Percentiles rank a stretch among this genome's conserved stretches.
phyloP scores from a whole-genome alignment of 2,888 invertebrate species.

The Sceliomorpha sp. region DNA sequence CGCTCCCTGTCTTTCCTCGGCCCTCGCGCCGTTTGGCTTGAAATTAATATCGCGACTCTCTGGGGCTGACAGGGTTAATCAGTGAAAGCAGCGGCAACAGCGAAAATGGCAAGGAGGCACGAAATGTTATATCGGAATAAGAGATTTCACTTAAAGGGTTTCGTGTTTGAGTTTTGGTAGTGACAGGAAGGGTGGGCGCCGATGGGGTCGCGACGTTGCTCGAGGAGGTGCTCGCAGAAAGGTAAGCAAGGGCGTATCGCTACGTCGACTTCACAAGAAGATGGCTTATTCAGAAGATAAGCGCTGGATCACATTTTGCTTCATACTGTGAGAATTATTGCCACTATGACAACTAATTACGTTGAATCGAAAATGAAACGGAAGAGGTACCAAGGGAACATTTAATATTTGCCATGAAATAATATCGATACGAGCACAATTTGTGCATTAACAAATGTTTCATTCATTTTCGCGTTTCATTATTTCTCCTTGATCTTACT shows the following conservation, averaged over 20 bases:
- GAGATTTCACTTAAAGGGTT: slow-evolving; percentile 81
- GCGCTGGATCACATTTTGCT: slow-evolving; percentile 22
- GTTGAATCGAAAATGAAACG: too few relatives aligned
- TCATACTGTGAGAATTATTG: slow-evolving; percentile 11
- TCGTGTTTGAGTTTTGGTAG: slow-evolving; percentile 80
- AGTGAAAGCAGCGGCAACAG: slow-evolving; percentile 63
- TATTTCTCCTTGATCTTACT: too few relatives aligned
- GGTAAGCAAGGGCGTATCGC: slow-evolving; percentile 44
- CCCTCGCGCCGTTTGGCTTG: slow-evolving; percentile 72
- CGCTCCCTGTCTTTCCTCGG: slow-evolving; percentile 48
- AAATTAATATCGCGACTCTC: slow-evolving; percentile 80
- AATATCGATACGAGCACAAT: too few relatives aligned
- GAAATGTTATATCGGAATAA: slow-evolving; percentile 78
- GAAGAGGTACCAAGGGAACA: too few relatives aligned
- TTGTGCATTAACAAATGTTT: too few relatives aligned
- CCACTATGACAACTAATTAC: slow-evolving; percentile 1
- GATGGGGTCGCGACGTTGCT: slow-evolving; percentile 53
- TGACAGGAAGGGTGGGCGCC: slow-evolving; percentile 75
- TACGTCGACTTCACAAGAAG: slow-evolving; percentile 48
- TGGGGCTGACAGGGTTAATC: slow-evolving; percentile 80
- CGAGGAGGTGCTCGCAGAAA: slow-evolving; percentile 43
- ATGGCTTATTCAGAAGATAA: slow-evolving; percentile 52
- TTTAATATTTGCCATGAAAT: too few relatives aligned
- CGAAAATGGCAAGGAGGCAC: slow-evolving; percentile 62
- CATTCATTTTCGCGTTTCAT: too few relatives aligned